Conservation (phyloP, 1,140 invertebrate species). For the Rhopalosiphum maidis region DNA sequence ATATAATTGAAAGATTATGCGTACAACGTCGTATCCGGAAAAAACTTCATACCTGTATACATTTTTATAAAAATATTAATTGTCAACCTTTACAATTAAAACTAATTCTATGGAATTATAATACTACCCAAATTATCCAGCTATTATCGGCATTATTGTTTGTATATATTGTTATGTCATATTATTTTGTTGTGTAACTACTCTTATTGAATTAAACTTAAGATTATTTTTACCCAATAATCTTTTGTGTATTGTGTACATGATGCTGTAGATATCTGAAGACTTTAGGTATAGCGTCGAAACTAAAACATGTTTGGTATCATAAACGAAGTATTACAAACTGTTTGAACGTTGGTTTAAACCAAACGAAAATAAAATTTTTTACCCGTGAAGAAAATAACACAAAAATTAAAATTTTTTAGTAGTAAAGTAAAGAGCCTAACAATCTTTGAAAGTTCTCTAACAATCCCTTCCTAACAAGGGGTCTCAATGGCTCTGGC, state of each 20-base stretch:
- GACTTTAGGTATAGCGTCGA: neutral
- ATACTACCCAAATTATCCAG: neutral
- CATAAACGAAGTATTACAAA: neutral
- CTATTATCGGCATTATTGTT: neutral
- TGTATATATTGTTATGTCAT: neutral
- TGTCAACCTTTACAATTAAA: neutral
- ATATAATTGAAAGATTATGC: slow-evolving; percentile 10
- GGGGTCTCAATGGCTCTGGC: too few relatives aligned
- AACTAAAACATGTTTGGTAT: neutral
- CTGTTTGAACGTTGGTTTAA: neutral
- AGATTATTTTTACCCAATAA: neutral
- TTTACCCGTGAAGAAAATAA: neutral
- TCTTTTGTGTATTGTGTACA: neutral
- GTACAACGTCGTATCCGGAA: neutral
- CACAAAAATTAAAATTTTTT: neutral
- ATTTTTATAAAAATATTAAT: neutral
- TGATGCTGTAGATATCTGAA: neutral
- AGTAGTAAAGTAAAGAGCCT: neutral
- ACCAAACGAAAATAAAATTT: neutral
- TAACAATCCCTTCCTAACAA: neutral
- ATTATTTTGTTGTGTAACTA: neutral
- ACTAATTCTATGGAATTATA: neutral
- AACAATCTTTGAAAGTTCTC: neutral
- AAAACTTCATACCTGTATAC: neutral
- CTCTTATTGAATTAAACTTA: neutral